A percentile compares a stretch with the other conserved stretches of the same genome.
Evolutionary conservation across 2,797 vertebrate genomes (phyloP).

Genomic region (Schizopygopsis malacanthus): DNA sequence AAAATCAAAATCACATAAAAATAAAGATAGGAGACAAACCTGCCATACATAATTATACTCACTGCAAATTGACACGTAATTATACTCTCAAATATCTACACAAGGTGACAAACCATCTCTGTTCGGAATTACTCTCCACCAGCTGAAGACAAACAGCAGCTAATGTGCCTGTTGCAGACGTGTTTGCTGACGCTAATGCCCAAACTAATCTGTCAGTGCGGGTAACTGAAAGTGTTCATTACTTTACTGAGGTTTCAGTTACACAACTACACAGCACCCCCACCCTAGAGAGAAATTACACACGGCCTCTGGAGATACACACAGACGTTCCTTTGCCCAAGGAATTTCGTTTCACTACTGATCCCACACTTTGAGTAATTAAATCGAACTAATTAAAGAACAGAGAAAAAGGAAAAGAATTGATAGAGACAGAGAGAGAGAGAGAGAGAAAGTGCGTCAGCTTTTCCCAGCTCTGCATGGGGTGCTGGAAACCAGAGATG

Average conservation of each 20-base stretch:
- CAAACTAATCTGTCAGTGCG: conserved; percentile 19
- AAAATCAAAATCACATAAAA: neutral
- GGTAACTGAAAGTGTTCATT: conserved; percentile 66
- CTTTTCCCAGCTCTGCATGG: conserved; percentile 21
- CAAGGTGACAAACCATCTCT: conserved; percentile 15
- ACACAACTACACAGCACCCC: conserved; percentile 67
- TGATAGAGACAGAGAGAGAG: conserved; percentile 41
- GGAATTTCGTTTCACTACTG: conserved; percentile 48
- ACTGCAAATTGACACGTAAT: conserved; percentile 17
- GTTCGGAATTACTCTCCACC: neutral
- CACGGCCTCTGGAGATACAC: conserved; percentile 65
- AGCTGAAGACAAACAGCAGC: conserved; percentile 37
- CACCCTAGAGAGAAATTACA: conserved; percentile 78
- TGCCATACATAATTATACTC: conserved; percentile 22
- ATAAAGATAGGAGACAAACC: conserved; percentile 7
- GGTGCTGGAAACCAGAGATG: conserved; percentile 44
- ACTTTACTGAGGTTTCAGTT: conserved; percentile 71
- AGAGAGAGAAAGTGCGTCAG: neutral
- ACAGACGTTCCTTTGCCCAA: conserved; percentile 32
- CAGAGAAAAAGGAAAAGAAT: conserved; percentile 56
- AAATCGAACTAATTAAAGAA: conserved; percentile 74
- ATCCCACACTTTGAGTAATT: conserved; percentile 68
- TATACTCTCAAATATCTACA: conserved; percentile 26
- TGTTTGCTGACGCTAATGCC: conserved; percentile 37
- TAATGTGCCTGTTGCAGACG: neutral